Conservation (phyloP, 2,888 invertebrate genomes). For the Scelioninae gen. 1 region DNA sequence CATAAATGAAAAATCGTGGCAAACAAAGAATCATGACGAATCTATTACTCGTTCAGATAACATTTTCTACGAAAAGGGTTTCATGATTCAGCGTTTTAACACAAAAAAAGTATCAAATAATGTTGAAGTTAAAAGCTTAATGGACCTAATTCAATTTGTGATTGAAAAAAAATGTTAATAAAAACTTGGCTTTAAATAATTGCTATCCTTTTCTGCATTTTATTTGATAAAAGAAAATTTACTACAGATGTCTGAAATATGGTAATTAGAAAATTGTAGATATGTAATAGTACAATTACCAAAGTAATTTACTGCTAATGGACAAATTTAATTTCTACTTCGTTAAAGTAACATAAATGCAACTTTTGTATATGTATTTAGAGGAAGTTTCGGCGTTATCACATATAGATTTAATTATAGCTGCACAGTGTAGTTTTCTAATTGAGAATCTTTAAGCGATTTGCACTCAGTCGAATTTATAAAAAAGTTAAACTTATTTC, state of each 20-base stretch:
- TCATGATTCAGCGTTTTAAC: too few species aligned
- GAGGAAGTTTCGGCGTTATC: conserved; percentile 33
- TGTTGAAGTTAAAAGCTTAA: too few species aligned
- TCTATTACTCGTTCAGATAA: not conserved
- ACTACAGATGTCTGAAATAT: conserved; percentile 22
- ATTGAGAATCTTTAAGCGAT: conserved; percentile 42
- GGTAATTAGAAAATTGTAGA: conserved; percentile 43
- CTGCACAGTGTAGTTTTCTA: conserved; percentile 21
- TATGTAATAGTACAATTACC: conserved; percentile 38
- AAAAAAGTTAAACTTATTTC: conserved; percentile 22
- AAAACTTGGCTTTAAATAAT: too few species aligned
- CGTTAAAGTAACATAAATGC: conserved; percentile 50
- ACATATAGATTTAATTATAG: conserved; percentile 51
- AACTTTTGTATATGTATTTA: conserved; percentile 50
- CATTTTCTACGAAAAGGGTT: too few species aligned
- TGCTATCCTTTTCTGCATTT: not conserved
- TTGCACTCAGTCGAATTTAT: conserved; percentile 15
- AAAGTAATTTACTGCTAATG: conserved; percentile 47
- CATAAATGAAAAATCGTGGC: not conserved
- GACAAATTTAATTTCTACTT: conserved; percentile 47
- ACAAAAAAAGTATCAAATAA: not conserved
- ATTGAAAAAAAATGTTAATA: too few species aligned
- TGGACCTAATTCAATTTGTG: too few species aligned
- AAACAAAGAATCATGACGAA: conserved; percentile 31
- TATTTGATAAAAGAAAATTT: conserved; percentile 1